A percentile compares a stretch with the other conserved stretches of the same genome.
Evolutionary conservation across 2,113 vertebrate genomes (phyloP).

Genomic region (Laticauda laticaudata): DNA sequence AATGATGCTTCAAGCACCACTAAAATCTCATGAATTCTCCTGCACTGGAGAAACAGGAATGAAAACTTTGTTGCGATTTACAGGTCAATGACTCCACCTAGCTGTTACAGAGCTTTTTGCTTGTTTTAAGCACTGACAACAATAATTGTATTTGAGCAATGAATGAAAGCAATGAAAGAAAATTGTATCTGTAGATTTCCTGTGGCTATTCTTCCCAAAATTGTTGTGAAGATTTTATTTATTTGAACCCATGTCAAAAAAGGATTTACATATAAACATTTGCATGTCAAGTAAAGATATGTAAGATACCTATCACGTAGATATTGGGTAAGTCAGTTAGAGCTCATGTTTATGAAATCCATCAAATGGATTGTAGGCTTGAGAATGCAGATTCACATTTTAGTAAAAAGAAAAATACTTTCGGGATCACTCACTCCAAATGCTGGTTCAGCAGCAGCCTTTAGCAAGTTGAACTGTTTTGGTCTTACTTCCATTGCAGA

Average conservation of each 20-base stretch:
- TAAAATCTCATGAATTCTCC: not conserved
- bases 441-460: not conserved
- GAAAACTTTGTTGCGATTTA: slow-evolving; percentile 1
- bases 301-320: not conserved
- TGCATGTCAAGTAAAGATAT: not conserved
- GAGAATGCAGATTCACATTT: not conserved
- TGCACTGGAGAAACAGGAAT: not conserved
- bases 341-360: not conserved
- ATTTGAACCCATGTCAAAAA: not conserved
- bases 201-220: not conserved
- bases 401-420: not conserved
- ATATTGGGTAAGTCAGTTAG: not conserved
- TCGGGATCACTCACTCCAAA: not conserved
- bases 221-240: not conserved
- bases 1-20: not conserved
- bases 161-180: not conserved
- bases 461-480: not conserved
- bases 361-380: not conserved
- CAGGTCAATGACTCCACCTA: slow-evolving; percentile 59
- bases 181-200: not conserved
- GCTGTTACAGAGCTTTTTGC: slow-evolving; percentile 35
- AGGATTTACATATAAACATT: not conserved
- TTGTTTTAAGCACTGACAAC: not conserved
- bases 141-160: not conserved
- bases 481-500: not conserved